Percentiles rank a stretch among this genome's conserved stretches.
phyloP scores from a whole-genome alignment of 2,797 vertebrate species.

The Morelia viridis region DNA sequence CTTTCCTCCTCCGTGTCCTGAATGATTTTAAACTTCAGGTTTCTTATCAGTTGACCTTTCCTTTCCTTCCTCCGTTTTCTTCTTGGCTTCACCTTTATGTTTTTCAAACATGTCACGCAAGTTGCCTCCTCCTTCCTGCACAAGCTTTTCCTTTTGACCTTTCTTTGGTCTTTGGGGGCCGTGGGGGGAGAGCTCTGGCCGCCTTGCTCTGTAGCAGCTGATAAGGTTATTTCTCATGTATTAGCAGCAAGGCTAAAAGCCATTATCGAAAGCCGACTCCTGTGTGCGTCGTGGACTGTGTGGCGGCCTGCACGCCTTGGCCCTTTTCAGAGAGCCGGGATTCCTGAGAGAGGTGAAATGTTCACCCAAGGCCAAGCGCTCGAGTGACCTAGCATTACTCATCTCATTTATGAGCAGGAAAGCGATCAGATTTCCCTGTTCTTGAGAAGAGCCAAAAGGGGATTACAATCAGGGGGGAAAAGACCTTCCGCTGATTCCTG shows the following conservation, averaged over 20 bases:
- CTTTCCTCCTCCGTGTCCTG: background rate
- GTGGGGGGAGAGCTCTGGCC: background rate
- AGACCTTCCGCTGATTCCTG: constrained; percentile 13
- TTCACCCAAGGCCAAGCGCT: constrained; percentile 17
- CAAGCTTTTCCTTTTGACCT: constrained; percentile 32
- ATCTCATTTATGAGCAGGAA: constrained; percentile 50
- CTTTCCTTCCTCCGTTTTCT: background rate
- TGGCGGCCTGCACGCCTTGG: background rate
- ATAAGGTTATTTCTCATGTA: constrained; percentile 21
- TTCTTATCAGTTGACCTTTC: constrained; percentile 36
- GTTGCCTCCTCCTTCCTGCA: background rate
- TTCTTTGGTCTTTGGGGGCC: constrained; percentile 5
- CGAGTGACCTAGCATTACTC: constrained; percentile 57
- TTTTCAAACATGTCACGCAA: background rate
- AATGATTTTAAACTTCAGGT: constrained; percentile 1
- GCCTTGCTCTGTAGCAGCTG: background rate
- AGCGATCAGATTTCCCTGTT: constrained; percentile 51
- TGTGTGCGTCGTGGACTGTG: background rate
- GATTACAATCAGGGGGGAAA: constrained; percentile 28
- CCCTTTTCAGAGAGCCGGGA: background rate
- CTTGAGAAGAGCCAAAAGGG: constrained; percentile 51
- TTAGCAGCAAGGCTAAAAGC: background rate
- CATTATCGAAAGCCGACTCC: fast-evolving
- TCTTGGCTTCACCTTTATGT: constrained; percentile 26
- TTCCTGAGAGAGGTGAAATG: constrained; percentile 44